Conservation (phyloP, 2,888 invertebrate genomes). For the Lysandra coridon region DNA sequence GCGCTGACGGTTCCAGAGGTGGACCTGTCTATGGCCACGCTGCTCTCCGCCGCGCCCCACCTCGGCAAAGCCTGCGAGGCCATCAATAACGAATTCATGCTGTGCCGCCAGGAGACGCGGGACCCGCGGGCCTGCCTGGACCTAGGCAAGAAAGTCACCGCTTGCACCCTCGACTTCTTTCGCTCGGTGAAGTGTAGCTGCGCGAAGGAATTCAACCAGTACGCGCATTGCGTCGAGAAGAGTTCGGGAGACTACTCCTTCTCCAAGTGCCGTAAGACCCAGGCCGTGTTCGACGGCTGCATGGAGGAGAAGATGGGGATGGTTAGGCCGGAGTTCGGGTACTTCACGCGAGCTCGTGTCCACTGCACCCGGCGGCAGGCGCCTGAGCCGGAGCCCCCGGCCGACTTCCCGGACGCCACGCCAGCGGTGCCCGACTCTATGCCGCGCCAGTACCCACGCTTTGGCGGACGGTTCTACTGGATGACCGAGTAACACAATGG, state of each 20-base stretch:
- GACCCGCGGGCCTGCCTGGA: conserved; percentile 92
- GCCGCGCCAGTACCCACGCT: conserved; percentile 81
- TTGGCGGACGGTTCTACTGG: conserved; percentile 82
- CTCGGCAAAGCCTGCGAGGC: conserved; percentile 94
- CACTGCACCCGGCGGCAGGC: conserved; percentile 80
- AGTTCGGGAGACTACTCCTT: conserved; percentile 85
- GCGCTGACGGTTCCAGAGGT: conserved; percentile 90
- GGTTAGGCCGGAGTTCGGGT: conserved; percentile 89
- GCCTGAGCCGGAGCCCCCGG: conserved; percentile 78
- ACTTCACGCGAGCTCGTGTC: conserved; percentile 86
- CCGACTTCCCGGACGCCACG: conserved; percentile 83
- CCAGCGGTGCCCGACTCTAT: conserved; percentile 83
- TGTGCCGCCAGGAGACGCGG: conserved; percentile 89
- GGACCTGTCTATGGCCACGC: conserved; percentile 88
- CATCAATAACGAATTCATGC: conserved; percentile 95
- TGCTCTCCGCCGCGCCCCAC: conserved; percentile 93
- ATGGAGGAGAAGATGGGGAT: conserved; percentile 87
- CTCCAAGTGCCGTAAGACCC: conserved; percentile 89
- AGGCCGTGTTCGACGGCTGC: conserved; percentile 90
- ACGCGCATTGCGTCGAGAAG: conserved; percentile 86
- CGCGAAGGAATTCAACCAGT: conserved; percentile 89
- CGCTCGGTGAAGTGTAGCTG: conserved; percentile 90
- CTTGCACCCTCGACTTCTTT: conserved; percentile 92
- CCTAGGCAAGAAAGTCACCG: conserved; percentile 93
- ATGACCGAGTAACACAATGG: conserved; percentile 52